These are phyloP conservation scores for Rhingia campestris DNA, from an alignment of 2,888 invertebrate genomes.

Conservation along the genomic window DNA sequence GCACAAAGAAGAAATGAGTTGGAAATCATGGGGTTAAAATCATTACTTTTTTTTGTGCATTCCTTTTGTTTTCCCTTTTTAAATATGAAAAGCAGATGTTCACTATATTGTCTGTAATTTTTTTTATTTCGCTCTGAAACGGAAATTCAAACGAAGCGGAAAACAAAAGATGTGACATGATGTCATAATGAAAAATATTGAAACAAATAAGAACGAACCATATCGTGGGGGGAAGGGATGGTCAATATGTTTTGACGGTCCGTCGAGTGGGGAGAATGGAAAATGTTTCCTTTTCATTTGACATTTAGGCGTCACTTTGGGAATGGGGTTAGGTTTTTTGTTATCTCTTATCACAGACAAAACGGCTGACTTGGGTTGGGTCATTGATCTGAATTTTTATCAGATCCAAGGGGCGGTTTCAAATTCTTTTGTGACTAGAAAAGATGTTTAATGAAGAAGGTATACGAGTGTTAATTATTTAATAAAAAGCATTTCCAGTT, in stretches of 20 bases:
- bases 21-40: constrained; percentile 46
- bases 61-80: constrained; percentile 11
- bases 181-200: constrained; percentile 29
- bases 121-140: constrained; percentile 3
- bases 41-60: constrained; percentile 3
- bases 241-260: constrained; percentile 1
- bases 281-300: background rate
- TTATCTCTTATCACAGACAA: no score
- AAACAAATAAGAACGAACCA: background rate
- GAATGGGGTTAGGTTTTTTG: no score
- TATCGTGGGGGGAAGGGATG: background rate
- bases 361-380: no score
- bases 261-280: background rate
- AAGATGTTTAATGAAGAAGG: no score
- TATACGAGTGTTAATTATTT: no score
- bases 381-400: no score
- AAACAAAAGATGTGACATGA: constrained; percentile 35
- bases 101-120: constrained; percentile 24
- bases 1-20: constrained; percentile 38
- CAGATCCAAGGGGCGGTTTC: no score
- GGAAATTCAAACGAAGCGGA: constrained; percentile 26
- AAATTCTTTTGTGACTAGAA: no score
- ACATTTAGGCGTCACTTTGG: background rate
- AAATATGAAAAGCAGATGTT: constrained; percentile 50
- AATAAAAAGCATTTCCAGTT: no score